Evolutionary conservation across 2,888 invertebrate genomes (phyloP).

Genomic region (Mantis religiosa): DNA sequence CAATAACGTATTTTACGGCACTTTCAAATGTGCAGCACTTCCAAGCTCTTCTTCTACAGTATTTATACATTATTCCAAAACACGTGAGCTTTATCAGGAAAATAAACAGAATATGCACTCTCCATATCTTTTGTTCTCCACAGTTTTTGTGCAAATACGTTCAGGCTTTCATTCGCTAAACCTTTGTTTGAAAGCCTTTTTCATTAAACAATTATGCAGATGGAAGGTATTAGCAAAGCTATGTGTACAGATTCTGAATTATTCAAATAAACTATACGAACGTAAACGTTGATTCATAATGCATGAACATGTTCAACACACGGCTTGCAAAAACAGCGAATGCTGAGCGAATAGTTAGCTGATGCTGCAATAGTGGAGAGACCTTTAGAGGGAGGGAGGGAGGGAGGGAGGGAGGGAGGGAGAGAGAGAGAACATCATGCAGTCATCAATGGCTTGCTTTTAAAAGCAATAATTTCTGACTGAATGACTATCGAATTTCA

Average conservation of each 20-base stretch:
- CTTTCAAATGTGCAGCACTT: neutral
- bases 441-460: neutral
- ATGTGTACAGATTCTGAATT: neutral
- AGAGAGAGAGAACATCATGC: too few relatives aligned
- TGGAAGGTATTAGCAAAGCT: neutral
- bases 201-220: neutral
- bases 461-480: neutral
- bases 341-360: neutral
- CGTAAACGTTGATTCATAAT: neutral
- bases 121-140: neutral
- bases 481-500: too few relatives aligned
- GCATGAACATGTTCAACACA: neutral
- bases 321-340: neutral
- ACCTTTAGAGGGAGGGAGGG: neutral
- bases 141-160: neutral
- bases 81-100: neutral
- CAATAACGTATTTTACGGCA: neutral
- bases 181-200: neutral
- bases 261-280: neutral
- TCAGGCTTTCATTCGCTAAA: neutral
- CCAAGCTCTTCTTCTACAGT: neutral
- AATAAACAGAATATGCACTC: neutral
- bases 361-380: neutral
- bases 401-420: too few relatives aligned
- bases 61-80: neutral